Evolutionary conservation across 2,113 vertebrate genomes (phyloP).

Genomic region (Elephas maximus): DNA sequence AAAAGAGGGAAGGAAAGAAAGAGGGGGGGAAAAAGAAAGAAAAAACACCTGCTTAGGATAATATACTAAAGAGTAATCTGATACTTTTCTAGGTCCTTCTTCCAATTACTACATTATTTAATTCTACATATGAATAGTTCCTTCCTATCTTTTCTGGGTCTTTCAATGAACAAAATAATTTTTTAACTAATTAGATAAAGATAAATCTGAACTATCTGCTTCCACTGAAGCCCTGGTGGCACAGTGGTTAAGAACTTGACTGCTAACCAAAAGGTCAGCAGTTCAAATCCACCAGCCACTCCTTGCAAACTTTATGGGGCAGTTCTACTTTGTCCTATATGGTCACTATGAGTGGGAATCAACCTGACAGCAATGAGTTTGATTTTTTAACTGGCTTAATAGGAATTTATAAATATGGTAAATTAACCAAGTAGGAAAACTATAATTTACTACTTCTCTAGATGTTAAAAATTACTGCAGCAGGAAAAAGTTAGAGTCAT

Average conservation of each 20-base stretch:
- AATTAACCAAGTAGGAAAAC: neutral
- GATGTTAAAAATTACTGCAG: neutral
- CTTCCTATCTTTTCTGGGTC: neutral
- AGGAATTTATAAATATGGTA: slow-evolving; percentile 39
- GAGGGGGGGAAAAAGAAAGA: neutral
- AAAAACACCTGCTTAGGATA: neutral
- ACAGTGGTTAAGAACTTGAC: too few relatives aligned
- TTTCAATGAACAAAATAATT: neutral
- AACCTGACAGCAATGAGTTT: too few relatives aligned
- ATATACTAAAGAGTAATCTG: neutral
- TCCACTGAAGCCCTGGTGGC: neutral
- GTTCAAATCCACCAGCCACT: too few relatives aligned
- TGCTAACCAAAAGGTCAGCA: too few relatives aligned
- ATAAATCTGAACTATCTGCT: neutral
- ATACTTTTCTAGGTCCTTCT: neutral
- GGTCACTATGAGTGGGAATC: too few relatives aligned
- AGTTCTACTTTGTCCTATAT: too few relatives aligned
- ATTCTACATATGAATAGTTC: neutral
- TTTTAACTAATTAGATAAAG: neutral
- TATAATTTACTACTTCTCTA: neutral
- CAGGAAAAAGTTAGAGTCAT: neutral
- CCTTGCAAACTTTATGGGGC: too few relatives aligned
- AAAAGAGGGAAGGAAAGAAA: neutral
- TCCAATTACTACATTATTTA: neutral
- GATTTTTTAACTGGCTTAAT: neutral